Conservation (phyloP, 2,888 invertebrate genomes). For the Hypena proboscidalis region DNA sequence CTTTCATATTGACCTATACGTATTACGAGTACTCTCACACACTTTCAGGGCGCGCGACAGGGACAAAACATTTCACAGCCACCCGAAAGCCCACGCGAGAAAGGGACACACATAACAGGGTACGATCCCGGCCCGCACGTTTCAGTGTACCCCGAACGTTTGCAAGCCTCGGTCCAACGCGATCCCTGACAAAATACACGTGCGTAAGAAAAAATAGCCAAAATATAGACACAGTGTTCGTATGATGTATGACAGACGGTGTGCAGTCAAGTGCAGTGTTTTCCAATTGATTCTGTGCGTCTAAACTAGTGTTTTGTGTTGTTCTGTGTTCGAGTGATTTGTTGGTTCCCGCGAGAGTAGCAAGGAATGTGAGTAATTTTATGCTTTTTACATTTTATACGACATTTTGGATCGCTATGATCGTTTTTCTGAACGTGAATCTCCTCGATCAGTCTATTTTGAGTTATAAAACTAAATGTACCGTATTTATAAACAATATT, state of each 20-base stretch:
- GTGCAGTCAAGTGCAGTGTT: constrained; percentile 42
- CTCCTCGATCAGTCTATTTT: not conserved
- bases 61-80: constrained; percentile 50
- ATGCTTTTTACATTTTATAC: constrained; percentile 20
- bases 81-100: constrained; percentile 47
- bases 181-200: constrained; percentile 46
- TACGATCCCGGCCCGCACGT: constrained; percentile 68
- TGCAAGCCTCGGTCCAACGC: constrained; percentile 63
- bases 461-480: no score
- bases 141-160: constrained; percentile 75
- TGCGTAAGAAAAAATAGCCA: constrained; percentile 51
- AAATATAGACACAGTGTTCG: constrained; percentile 45
- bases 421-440: not conserved
- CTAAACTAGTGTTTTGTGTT: constrained; percentile 37
- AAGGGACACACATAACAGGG: constrained; percentile 56
- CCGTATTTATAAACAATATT: no score
- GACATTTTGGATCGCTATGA: not conserved
- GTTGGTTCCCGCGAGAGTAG: constrained; percentile 32
- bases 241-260: constrained; percentile 31
- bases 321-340: constrained; percentile 35
- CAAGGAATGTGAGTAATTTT: constrained; percentile 39
- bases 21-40: constrained; percentile 80
- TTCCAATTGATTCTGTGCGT: constrained; percentile 40
- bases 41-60: constrained; percentile 72
- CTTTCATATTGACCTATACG: constrained; percentile 85